Evolutionary conservation across 2,888 invertebrate species (phyloP).

Genomic region (Nephrotoma appendiculata): DNA sequence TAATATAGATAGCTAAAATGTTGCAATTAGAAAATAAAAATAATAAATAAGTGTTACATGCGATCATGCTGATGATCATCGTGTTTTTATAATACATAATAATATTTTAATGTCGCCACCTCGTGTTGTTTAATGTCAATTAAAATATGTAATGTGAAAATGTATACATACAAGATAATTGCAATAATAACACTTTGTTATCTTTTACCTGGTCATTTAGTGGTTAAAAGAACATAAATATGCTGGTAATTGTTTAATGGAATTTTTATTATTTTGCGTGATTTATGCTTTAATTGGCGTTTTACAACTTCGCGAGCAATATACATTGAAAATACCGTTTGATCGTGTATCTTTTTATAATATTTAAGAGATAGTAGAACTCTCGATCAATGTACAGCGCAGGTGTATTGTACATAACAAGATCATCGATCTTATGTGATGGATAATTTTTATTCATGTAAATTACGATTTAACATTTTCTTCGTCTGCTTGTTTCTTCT

Average conservation of each 20-base stretch:
- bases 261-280: neutral
- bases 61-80: neutral
- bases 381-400: neutral
- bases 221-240: neutral
- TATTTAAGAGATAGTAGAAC: neutral
- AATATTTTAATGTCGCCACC: neutral
- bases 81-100: neutral
- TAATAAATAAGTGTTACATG: neutral
- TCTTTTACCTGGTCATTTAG: neutral
- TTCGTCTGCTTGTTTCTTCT: neutral
- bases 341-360: neutral
- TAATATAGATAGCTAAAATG: neutral
- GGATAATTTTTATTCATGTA: neutral
- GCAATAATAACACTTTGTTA: neutral
- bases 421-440: neutral
- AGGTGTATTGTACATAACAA: neutral
- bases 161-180: neutral
- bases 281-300: neutral
- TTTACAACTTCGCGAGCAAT: neutral
- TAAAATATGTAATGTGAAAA: neutral
- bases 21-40: neutral
- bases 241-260: neutral
- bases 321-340: neutral
- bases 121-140: slow-evolving; percentile 1
- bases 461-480: neutral